Evolutionary conservation across 2,113 vertebrate species (phyloP).

Genomic region (Lophius piscatorius): DNA sequence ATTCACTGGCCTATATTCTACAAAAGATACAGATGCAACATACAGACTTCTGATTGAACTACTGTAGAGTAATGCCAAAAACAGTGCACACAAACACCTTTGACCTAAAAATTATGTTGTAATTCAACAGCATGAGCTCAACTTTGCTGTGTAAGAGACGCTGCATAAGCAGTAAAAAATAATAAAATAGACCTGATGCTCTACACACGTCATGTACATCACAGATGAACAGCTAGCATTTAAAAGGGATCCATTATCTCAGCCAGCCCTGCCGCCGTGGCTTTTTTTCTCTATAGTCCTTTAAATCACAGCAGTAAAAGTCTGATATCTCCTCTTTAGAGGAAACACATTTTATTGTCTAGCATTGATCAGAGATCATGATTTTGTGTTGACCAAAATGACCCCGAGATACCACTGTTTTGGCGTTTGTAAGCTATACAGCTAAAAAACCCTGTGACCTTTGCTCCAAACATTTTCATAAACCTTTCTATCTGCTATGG

Average conservation of each 20-base stretch:
- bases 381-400: too few species aligned
- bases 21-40: slow-evolving; percentile 18
- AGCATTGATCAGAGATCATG: too few species aligned
- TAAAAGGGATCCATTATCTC: not conserved
- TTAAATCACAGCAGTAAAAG: slow-evolving; percentile 8
- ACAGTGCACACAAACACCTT: slow-evolving; percentile 42
- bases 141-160: slow-evolving; percentile 35
- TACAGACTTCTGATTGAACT: too few species aligned
- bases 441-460: slow-evolving; percentile 2
- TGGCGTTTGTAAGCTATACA: slow-evolving; percentile 1
- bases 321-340: slow-evolving; percentile 7
- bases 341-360: not conserved
- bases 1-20: not conserved
- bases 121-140: slow-evolving; percentile 35
- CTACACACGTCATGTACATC: slow-evolving; percentile 43
- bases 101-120: slow-evolving; percentile 23
- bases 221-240: slow-evolving; percentile 36
- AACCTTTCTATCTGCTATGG: not conserved
- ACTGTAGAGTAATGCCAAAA: slow-evolving; percentile 33
- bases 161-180: slow-evolving; percentile 15
- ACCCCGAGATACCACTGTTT: not conserved
- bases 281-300: slow-evolving; percentile 13
- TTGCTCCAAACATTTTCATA: slow-evolving; percentile 7
- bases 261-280: slow-evolving; percentile 1
- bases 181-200: slow-evolving; percentile 8